phyloP scores from a whole-genome alignment of 2,888 invertebrate species.

The Pyrrhia umbra region DNA sequence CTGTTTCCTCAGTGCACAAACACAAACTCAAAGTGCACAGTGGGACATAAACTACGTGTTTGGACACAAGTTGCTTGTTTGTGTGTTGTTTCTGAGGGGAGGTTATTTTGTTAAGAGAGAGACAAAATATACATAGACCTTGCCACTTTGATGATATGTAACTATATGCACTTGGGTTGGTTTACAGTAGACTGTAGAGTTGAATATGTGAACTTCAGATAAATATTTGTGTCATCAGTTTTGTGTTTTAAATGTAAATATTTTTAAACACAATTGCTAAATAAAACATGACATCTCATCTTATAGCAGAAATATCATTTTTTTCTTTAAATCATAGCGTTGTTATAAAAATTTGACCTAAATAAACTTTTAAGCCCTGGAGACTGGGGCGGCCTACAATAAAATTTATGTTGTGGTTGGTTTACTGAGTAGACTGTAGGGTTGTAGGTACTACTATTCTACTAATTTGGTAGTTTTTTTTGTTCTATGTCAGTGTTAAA shows the following conservation, averaged over 20 bases:
- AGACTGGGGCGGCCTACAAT: not conserved
- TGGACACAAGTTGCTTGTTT: constrained; percentile 25
- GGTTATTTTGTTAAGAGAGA: constrained; percentile 7
- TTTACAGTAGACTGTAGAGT: too few relatives aligned
- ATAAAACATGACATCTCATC: too few relatives aligned
- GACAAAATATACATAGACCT: not conserved
- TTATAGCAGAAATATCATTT: too few relatives aligned
- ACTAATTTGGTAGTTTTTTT: too few relatives aligned
- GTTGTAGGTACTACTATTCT: too few relatives aligned
- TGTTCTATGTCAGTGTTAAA: not conserved
- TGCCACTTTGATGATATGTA: not conserved
- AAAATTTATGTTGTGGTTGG: not conserved
- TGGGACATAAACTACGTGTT: not conserved
- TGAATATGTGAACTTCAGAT: too few relatives aligned
- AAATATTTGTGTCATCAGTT: too few relatives aligned
- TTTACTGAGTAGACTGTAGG: too few relatives aligned
- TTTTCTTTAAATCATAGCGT: too few relatives aligned
- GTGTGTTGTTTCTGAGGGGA: constrained; percentile 18
- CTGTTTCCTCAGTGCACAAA: constrained; percentile 14
- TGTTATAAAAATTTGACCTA: not conserved
- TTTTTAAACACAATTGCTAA: too few relatives aligned
- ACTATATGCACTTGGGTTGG: too few relatives aligned
- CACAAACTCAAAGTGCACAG: constrained; percentile 26
- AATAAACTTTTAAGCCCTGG: not conserved
- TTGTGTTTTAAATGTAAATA: too few relatives aligned